Conservation (phyloP, 2,888 invertebrate species). For the Dusona sp. region DNA sequence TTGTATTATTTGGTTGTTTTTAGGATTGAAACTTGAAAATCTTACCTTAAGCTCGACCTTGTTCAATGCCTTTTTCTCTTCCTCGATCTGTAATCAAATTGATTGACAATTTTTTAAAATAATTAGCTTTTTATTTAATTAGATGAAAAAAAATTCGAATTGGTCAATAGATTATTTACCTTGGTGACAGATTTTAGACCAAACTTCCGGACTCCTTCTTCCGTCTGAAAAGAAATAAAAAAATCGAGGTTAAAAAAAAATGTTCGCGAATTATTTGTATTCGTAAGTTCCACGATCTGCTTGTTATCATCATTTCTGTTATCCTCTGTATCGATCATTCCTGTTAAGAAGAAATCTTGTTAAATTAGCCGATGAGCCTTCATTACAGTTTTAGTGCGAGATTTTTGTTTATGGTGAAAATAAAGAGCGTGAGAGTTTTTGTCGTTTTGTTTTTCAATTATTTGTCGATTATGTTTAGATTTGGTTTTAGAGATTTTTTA, state of each 20-base stretch:
- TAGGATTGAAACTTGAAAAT: conserved; percentile 40
- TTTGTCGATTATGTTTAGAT: neutral
- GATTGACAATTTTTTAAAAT: neutral
- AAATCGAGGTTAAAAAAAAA: neutral
- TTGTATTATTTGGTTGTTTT: neutral
- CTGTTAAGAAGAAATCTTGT: conserved; percentile 53
- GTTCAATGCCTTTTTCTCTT: conserved; percentile 79
- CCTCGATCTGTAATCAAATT: conserved; percentile 74
- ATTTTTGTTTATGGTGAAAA: conserved; percentile 41
- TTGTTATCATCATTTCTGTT: too few relatives aligned
- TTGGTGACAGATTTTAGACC: conserved; percentile 79
- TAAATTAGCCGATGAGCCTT: conserved; percentile 42
- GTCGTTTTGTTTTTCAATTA: neutral
- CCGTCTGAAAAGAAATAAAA: conserved; percentile 78
- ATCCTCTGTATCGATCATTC: too few relatives aligned
- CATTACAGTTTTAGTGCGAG: conserved; percentile 49
- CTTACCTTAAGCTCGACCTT: conserved; percentile 85
- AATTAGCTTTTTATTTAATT: neutral
- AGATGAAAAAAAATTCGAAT: neutral
- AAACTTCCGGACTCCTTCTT: conserved; percentile 77
- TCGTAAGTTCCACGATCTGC: conserved; percentile 22
- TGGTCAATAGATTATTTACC: conserved; percentile 67
- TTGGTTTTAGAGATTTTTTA: too few relatives aligned
- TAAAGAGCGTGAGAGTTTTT: conserved; percentile 44
- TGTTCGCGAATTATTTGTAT: neutral